Base-by-base conservation (phyloP, 2,888 invertebrate species). In the Venusia cambrica region DNA sequence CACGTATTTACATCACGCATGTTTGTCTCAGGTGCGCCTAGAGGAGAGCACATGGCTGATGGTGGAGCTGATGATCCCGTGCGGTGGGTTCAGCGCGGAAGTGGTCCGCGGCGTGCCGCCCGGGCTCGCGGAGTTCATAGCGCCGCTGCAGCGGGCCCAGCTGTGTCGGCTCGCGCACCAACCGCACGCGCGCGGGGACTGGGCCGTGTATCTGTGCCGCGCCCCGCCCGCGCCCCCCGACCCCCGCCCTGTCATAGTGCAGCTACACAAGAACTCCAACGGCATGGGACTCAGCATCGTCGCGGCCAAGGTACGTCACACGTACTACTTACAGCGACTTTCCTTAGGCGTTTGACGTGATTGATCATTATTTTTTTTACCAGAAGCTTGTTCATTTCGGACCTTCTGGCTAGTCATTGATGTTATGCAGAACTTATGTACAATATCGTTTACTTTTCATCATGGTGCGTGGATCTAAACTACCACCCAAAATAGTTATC, bases 281-380 rank as follows among this genome's bases (percentile, higher is more conserved):
- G 98, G 99, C 46, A 98, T 99, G 94, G 99, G 99, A 5, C 90
- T 99, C 57, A 98, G 98, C 66, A 99, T 99, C 60, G 98, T 99
- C 2, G 99, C 99, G 4, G 99, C 99, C 11, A 97, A 97, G 90
- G 95, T 94, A 21, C n/a, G 9, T 3, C n/a, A 6, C 10, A 2
- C 10, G 11, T 13, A 10, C 30, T 29, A 26, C 27, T 8, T 1
- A 3, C 5, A 4, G n/a, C 5, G 17, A 15, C 11, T 12, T 5
- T 22, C 4, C n/a, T 24, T 5, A 27, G 3, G n/a, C n/a, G n/a
- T n/a, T n/a, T n/a, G n/a, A n/a, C n/a, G n/a, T n/a, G n/a, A n/a
- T n/a, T n/a, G n/a, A n/a, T n/a, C n/a, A n/a, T n/a, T n/a, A n/a
- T n/a, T n/a, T n/a, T n/a, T n/a, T n/a, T n/a, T n/a, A n/a, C n/a